Evolutionary conservation across 2,888 invertebrate species (phyloP), one percentile per base, ranked within the genome.

Genomic region (Hecatera dysodea): DNA sequence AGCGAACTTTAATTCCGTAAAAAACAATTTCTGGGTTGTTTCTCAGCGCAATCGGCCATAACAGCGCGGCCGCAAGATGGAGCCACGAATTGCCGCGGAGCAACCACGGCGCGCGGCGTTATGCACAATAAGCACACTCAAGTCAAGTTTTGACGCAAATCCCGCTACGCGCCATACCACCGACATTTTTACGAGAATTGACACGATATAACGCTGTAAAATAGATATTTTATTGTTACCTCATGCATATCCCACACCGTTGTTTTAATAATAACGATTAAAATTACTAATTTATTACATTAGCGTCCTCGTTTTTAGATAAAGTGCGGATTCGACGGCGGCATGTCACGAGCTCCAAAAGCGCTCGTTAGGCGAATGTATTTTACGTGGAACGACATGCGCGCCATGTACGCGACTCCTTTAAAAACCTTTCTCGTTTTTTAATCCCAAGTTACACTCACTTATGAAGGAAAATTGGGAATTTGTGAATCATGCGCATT

Each of bases 241-340:
- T 86, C 86, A 84, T 86, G 89, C 87, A 89, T 90, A 90, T 88
- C 75, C 89, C 90, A 87, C 84, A 85, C 89, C 89, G 94, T 95
- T 95, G 94, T 95, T 94, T 94, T 91, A 93, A 93, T 93, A 92
- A 92, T 91, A 88, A 91, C 91, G 91, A 95, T 95, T 95, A 95
- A 95, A 92, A 94, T 92, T 92, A 93, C 80, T 83, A 94, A 93
- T 94, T 95, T 95, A 95, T 94, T 90, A 90, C 85, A 85, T 88
- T 89, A 88, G 82, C 83, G 90, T 88, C 88, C 86, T 85, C 85
- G 88, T 90, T 93, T 78, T 91, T 93, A 91, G 92, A 90, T 90
- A 90, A 92, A 92, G 90, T 91, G 89, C 84, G 88, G 84, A 89
- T 75, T 78, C 62, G 66, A 74, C 27, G 77, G 84, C 75, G 77